phyloP scores from a whole-genome alignment of 2,888 invertebrate species.

The Nymphalis c-album region DNA sequence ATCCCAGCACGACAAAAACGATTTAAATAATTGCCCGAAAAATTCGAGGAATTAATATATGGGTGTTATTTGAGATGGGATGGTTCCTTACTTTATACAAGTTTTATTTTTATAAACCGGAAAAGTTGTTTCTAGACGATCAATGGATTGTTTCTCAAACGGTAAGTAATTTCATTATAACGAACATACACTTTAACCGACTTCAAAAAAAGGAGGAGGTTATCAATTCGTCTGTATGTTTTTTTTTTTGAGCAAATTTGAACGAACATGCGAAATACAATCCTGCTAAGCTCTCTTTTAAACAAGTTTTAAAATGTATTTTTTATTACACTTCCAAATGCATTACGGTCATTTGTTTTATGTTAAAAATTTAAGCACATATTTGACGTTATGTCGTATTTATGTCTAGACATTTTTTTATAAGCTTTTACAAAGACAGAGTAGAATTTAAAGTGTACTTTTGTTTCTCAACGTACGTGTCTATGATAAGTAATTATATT shows the following conservation, averaged over 20 bases:
- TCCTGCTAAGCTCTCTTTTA: neutral
- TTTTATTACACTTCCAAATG: constrained; percentile 6
- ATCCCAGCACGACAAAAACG: constrained; percentile 6
- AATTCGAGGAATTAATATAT: constrained; percentile 6
- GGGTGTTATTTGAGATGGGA: neutral
- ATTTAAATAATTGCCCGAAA: neutral
- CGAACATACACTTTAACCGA: neutral
- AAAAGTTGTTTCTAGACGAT: neutral
- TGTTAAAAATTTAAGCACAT: neutral
- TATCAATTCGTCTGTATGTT: too few species aligned
- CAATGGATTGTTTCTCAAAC: too few species aligned
- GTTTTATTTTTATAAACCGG: neutral
- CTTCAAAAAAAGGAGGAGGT: too few species aligned
- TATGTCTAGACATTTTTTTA: neutral
- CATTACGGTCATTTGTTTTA: neutral
- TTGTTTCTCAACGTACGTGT: neutral
- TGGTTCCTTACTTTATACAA: neutral
- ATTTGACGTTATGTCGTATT: neutral
- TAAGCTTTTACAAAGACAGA: too few species aligned
- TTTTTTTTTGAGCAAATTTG: neutral
- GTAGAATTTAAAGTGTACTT: too few species aligned
- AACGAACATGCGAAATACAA: neutral
- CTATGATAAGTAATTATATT: constrained; percentile 19
- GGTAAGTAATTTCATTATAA: neutral
- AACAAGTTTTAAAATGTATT: neutral